phyloP scores from a whole-genome alignment of 2,797 vertebrate species.

The Valencia hispanica region DNA sequence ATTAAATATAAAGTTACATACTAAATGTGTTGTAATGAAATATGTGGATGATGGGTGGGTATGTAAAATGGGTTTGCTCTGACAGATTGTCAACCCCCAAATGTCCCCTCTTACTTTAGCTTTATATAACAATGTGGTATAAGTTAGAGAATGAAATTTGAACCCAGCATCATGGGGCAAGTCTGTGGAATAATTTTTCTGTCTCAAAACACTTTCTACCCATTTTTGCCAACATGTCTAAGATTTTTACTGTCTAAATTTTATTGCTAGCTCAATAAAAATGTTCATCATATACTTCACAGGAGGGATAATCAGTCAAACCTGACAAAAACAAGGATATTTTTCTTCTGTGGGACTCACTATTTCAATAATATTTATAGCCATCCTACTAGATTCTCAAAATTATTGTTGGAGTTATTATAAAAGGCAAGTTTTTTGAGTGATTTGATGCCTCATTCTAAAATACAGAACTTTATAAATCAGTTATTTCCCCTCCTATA shows the following conservation, averaged over 20 bases:
- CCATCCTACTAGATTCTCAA: neutral
- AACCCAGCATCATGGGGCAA: constrained; percentile 19
- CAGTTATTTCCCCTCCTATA: neutral
- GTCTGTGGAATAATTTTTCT: constrained; percentile 48
- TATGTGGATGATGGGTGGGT: neutral
- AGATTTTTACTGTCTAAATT: neutral
- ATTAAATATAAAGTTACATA: neutral
- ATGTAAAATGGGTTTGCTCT: constrained; percentile 14
- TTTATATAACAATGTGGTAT: constrained; percentile 55
- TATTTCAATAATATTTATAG: neutral
- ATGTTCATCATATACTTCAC: neutral
- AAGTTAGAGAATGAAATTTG: constrained; percentile 57
- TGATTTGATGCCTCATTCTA: neutral
- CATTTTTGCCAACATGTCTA: neutral
- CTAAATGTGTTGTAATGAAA: neutral
- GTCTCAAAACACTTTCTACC: neutral
- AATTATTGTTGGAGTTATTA: neutral
- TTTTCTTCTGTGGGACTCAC: neutral
- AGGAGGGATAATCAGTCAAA: neutral
- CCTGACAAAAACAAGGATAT: neutral
- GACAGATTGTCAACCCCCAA: constrained; percentile 11
- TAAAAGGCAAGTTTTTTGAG: neutral
- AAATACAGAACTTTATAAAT: neutral
- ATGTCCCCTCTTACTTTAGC: constrained; percentile 39
- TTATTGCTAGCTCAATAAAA: neutral